A percentile compares a stretch with the other conserved stretches of the same genome.
phyloP scores from a whole-genome alignment of 2,888 invertebrate genomes.

The Agrochola lychnidis region DNA sequence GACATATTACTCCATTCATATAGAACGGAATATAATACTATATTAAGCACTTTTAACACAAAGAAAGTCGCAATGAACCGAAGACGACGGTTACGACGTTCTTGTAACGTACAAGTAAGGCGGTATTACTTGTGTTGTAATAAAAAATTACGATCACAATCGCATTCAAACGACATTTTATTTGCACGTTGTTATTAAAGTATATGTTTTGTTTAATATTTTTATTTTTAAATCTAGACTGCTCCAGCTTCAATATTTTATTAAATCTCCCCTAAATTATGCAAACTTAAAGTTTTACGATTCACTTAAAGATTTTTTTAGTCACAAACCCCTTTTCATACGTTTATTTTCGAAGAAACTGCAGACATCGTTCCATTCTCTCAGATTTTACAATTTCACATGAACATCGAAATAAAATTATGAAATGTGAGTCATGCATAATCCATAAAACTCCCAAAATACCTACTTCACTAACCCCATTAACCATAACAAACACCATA shows the following conservation, averaged over 20 bases:
- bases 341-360: neutral
- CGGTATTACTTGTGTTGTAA: slow-evolving; percentile 57
- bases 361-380: neutral
- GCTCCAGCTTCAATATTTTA: neutral
- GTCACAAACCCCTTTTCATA: neutral
- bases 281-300: neutral
- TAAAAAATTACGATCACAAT: slow-evolving; percentile 66
- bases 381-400: neutral
- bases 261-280: neutral
- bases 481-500: slow-evolving; percentile 51
- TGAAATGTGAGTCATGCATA: neutral
- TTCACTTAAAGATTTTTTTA: neutral
- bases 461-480: slow-evolving; percentile 20
- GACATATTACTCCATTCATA: slow-evolving; percentile 41
- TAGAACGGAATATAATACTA: slow-evolving; percentile 46
- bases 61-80: slow-evolving; percentile 53
- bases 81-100: slow-evolving; percentile 40
- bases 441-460: slow-evolving; percentile 19
- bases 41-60: slow-evolving; percentile 56
- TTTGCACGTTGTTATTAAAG: slow-evolving; percentile 53
- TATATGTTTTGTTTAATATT: slow-evolving; percentile 23
- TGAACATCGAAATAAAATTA: slow-evolving; percentile 2
- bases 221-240: slow-evolving; percentile 17
- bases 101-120: slow-evolving; percentile 50
- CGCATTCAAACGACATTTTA: slow-evolving; percentile 63